Evolutionary conservation across 2,888 invertebrate genomes (phyloP), one percentile per base, ranked within the genome.

Genomic region (Tiphia femorata): DNA sequence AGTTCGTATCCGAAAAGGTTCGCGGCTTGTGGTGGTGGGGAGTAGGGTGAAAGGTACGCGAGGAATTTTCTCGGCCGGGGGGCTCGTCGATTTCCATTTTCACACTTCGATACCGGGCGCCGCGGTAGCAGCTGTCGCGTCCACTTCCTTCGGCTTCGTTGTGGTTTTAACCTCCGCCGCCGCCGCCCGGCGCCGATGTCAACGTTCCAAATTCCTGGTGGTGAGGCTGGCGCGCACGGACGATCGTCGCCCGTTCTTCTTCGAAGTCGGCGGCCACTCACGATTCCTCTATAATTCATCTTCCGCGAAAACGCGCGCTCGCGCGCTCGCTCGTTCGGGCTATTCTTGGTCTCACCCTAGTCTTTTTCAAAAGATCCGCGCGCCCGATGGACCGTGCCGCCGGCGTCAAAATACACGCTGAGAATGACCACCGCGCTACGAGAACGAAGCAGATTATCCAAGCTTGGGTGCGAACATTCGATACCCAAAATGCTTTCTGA

Each of bases 271-370:
- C 55, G 49, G 54, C 58, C 51, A 64, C 70, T 67, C 70, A 62
- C 60, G 62, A 70, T 70, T 70, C 58, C 60, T 35, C 70, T 70
- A 64, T 67, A 70, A 70, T 70, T 70, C 70, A 70, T 70, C 70
- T 70, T 70, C 67, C 64, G 55, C 69, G 59, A 70, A n/a, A 70
- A 40, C 57, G 43, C 58, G 46, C 29, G 62, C 59, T 58, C 69
- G 66, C 64, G n/a, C n/a, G n/a, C n/a, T n/a, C n/a, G n/a, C n/a
- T n/a, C n/a, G n/a, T 64, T 60, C 62, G 56, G 35, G 62, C 64
- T 70, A 70, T 70, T 70, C 60, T 62, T 51, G 62, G 70, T 46
- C 33, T 19, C 56, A 37, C 35, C 17, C 44, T 49, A 48, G 52
- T 64, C 55, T 65, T 58, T 52, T 54, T 56, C 59, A 63, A 42